Conservation (phyloP, 2,113 vertebrate species). For the Microcebus ravelobensis region DNA sequence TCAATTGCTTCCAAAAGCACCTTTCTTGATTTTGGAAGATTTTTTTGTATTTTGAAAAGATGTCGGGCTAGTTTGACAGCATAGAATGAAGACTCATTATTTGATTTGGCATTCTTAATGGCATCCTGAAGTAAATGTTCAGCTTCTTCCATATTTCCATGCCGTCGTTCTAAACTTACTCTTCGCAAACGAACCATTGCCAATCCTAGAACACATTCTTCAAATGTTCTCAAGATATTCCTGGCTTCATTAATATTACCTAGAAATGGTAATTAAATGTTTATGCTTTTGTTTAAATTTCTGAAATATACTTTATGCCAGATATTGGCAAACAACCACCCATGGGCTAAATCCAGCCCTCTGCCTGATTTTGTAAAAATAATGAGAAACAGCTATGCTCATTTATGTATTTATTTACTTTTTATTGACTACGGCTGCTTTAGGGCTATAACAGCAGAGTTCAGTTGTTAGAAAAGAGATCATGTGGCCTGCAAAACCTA, state of each 20-base stretch:
- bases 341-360: not conserved
- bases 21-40: conserved; percentile 93
- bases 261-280: conserved; percentile 78
- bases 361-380: not conserved
- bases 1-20: conserved; percentile 96
- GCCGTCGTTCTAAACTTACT: conserved; percentile 96
- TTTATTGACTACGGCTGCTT: not conserved
- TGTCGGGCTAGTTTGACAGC: conserved; percentile 95
- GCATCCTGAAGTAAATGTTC: conserved; percentile 94
- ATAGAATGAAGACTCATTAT: conserved; percentile 93
- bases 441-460: not conserved
- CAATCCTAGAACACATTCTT: conserved; percentile 90
- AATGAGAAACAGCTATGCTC: not conserved
- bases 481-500: not conserved
- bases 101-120: conserved; percentile 90
- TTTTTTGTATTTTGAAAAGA: conserved; percentile 95
- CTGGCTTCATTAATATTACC: conserved; percentile 96
- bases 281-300: conserved; percentile 53
- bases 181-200: conserved; percentile 96
- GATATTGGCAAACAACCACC: not conserved
- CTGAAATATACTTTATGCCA: conserved; percentile 29
- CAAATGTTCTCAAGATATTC: conserved; percentile 92
- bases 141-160: conserved; percentile 95
- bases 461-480: not conserved
- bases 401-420: not conserved